Percentiles rank a stretch among this genome's conserved stretches.
Conservation (phyloP, 2,113 vertebrate genomes). For the Phyllopteryx taeniolatus region DNA sequence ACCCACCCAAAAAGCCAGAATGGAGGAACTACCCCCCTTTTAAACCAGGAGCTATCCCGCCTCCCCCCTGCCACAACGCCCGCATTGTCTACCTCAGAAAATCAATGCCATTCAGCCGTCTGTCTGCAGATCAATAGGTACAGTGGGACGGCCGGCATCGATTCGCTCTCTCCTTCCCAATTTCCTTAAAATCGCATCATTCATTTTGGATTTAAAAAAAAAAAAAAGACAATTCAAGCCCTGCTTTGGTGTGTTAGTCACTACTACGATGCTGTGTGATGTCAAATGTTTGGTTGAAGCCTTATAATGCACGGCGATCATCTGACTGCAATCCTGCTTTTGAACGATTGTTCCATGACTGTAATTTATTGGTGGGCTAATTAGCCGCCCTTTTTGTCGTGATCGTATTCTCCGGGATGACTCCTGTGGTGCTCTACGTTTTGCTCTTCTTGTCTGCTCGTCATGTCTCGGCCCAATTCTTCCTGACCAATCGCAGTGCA, state of each 20-base stretch:
- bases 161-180: constrained; percentile 52
- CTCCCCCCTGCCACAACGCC: constrained; percentile 50
- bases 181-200: constrained; percentile 25
- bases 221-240: constrained; percentile 3
- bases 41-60: constrained; percentile 38
- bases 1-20: constrained; percentile 36
- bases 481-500: constrained; percentile 27
- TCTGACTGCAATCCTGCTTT: constrained; percentile 60
- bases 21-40: constrained; percentile 33
- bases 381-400: constrained; percentile 30
- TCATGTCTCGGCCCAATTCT: constrained; percentile 15
- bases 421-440: constrained; percentile 58
- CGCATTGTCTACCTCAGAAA: constrained; percentile 82
- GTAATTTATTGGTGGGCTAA: constrained; percentile 73
- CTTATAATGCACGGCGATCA: constrained; percentile 75
- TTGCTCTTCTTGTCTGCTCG: constrained; percentile 45
- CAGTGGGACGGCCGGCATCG: constrained; percentile 70
- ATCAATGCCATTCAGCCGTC: constrained; percentile 73
- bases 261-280: constrained; percentile 65
- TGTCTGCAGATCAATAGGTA: constrained; percentile 73
- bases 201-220: not conserved
- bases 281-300: constrained; percentile 71
- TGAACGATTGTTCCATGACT: constrained; percentile 69
- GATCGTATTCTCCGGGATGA: constrained; percentile 43
- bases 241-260: constrained; percentile 8